Percentiles rank a stretch among this genome's conserved stretches.
Evolutionary conservation across 2,797 vertebrate species (phyloP).

Genomic region (Serranus cabrilla): DNA sequence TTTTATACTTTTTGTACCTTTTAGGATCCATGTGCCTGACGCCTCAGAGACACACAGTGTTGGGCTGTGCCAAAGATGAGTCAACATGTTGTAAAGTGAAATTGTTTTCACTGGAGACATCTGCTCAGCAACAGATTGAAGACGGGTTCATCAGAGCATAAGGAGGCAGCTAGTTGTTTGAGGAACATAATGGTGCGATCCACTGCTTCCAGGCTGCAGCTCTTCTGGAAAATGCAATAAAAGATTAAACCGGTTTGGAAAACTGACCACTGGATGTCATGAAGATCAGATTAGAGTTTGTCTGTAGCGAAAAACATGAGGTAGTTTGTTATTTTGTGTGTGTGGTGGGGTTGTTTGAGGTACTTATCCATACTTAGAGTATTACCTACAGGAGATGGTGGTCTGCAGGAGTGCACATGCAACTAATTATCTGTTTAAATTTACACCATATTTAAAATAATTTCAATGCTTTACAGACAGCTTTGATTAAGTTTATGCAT

Average conservation of each 20-base stretch:
- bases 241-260: slow-evolving; percentile 3
- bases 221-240: not conserved
- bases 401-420: no score
- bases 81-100: slow-evolving; percentile 79
- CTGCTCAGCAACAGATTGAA: slow-evolving; percentile 83
- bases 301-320: no score
- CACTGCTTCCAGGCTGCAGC: slow-evolving; percentile 57
- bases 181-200: slow-evolving; percentile 65
- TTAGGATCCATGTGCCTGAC: not conserved
- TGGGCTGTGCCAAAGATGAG: slow-evolving; percentile 28
- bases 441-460: no score
- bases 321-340: no score
- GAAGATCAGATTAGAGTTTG: not conserved
- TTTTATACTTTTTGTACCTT: not conserved
- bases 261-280: not conserved
- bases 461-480: no score
- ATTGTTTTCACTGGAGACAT: slow-evolving; percentile 67
- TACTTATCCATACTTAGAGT: no score
- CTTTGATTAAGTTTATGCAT: no score
- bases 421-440: no score
- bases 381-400: no score
- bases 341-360: no score
- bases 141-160: slow-evolving; percentile 69
- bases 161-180: slow-evolving; percentile 63
- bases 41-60: not conserved